Conservation (phyloP, 2,888 invertebrate genomes). For the Cepaea hortensis region DNA sequence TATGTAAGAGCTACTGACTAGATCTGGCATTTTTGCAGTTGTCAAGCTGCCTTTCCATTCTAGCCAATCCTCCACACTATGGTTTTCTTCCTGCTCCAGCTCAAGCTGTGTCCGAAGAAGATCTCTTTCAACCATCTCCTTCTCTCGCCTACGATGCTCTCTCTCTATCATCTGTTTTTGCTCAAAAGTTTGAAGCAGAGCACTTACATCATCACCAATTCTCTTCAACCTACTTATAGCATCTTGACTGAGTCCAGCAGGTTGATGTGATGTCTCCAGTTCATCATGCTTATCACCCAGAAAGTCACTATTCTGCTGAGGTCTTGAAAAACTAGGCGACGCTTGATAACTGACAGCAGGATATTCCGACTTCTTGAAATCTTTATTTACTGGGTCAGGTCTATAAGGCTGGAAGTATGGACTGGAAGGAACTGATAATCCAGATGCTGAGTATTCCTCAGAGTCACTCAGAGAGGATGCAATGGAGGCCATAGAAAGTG, state of each 20-base stretch:
- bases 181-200: constrained; percentile 63
- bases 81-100: constrained; percentile 67
- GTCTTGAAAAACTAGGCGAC: constrained; percentile 52
- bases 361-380: constrained; percentile 48
- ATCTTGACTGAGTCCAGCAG: constrained; percentile 60
- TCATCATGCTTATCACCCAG: constrained; percentile 67
- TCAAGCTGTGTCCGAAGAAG: constrained; percentile 67
- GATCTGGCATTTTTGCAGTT: constrained; percentile 40
- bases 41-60: constrained; percentile 48
- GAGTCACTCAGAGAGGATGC: constrained; percentile 52
- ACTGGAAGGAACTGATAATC: constrained; percentile 2
- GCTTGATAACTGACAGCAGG: constrained; percentile 20
- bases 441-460: constrained; percentile 52
- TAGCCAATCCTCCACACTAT: constrained; percentile 70
- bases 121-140: constrained; percentile 67
- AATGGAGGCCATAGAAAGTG: constrained; percentile 49
- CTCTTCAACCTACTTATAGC: constrained; percentile 64
- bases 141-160: constrained; percentile 65
- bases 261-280: constrained; percentile 59
- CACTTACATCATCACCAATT: constrained; percentile 66
- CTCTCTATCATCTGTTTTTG: constrained; percentile 63
- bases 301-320: constrained; percentile 65
- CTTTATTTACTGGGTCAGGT: constrained; percentile 40
- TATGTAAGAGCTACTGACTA: constrained; percentile 47
- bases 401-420: not conserved